phyloP scores from a whole-genome alignment of 2,888 invertebrate species.

The Apodemia duryi region DNA sequence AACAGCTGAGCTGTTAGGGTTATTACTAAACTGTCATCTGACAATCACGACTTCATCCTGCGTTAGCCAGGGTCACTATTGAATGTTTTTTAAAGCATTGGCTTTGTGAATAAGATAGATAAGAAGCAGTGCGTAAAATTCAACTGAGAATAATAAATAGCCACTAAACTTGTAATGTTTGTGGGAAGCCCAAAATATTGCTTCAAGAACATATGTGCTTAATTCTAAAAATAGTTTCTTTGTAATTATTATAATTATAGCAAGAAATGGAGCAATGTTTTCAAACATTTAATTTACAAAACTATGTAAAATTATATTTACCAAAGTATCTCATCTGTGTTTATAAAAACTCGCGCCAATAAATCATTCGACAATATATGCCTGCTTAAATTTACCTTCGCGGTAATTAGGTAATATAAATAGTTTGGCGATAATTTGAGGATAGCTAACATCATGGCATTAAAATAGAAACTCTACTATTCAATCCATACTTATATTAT shows the following conservation, averaged over 20 bases:
- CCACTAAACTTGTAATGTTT: too few relatives aligned
- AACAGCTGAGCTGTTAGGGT: too few relatives aligned
- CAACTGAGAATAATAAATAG: too few relatives aligned
- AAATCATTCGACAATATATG: constrained; percentile 41
- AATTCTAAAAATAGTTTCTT: not conserved
- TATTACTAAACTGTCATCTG: too few relatives aligned
- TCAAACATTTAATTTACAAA: constrained; percentile 4
- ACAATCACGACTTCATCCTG: too few relatives aligned
- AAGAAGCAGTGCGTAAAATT: too few relatives aligned
- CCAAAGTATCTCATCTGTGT: constrained; percentile 15
- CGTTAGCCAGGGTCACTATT: too few relatives aligned
- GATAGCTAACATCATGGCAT: constrained; percentile 11
- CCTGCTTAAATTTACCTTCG: constrained; percentile 44
- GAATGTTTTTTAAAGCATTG: too few relatives aligned
- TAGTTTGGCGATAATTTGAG: constrained; percentile 23
- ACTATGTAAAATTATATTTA: constrained; percentile 7
- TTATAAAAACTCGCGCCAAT: constrained; percentile 28
- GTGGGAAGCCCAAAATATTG: too few relatives aligned
- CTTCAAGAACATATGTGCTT: not conserved
- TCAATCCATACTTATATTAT: not conserved
- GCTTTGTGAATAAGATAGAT: too few relatives aligned
- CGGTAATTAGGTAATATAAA: constrained; percentile 30
- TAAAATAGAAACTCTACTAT: constrained; percentile 4
- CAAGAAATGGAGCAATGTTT: constrained; percentile 1
- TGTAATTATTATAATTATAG: not conserved